phyloP scores from a whole-genome alignment of 64 coral and sea anemone species.

The Astreopora myriophthalma region DNA sequence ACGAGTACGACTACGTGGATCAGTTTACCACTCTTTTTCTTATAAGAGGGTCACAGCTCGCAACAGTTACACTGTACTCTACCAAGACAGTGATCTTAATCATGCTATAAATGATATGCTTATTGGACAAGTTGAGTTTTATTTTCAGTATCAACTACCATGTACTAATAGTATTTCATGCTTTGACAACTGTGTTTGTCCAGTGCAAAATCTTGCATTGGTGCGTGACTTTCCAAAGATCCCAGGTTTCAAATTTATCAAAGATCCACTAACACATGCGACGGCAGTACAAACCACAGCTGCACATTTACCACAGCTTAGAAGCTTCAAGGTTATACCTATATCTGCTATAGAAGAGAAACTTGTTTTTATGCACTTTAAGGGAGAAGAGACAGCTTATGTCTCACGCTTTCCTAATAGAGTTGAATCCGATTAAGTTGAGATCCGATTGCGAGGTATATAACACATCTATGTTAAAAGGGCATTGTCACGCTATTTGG shows the following conservation, averaged over 20 bases:
- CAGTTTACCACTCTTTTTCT: constrained; percentile 33
- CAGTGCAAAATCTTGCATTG: too few species aligned
- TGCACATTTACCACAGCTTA: neutral
- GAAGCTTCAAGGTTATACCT: neutral
- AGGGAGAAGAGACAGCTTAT: neutral
- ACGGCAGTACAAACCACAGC: too few species aligned
- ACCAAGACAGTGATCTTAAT: neutral
- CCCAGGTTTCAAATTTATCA: too few species aligned
- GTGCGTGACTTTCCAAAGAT: too few species aligned
- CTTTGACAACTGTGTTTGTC: too few species aligned
- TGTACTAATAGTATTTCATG: too few species aligned
- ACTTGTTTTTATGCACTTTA: neutral
- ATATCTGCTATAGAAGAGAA: neutral
- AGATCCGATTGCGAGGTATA: neutral
- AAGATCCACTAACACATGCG: too few species aligned
- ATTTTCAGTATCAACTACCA: constrained; percentile 17
- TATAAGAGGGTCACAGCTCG: constrained; percentile 13
- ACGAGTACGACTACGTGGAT: neutral
- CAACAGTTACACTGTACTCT: constrained; percentile 19
- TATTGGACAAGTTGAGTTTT: constrained; percentile 7
- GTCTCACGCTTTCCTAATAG: neutral
- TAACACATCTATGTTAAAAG: neutral
- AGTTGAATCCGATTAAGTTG: neutral
- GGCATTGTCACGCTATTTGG: too few species aligned
- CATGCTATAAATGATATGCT: neutral